These are phyloP conservation scores for Motacilla alba DNA, from an alignment of 2,113 vertebrate genomes.

Conservation along the genomic window DNA sequence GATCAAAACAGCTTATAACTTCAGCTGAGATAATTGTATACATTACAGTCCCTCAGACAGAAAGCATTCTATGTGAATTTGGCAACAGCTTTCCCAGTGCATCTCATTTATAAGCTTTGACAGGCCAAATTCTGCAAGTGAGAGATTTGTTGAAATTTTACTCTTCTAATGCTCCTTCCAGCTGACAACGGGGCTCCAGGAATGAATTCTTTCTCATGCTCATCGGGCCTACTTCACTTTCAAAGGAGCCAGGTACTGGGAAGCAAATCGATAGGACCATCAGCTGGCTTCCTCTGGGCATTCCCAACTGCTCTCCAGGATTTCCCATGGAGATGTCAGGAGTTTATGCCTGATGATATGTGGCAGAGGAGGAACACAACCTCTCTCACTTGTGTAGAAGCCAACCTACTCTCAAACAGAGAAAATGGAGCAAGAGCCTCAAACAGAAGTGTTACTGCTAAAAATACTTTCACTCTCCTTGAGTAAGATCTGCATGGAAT, in stretches of 20 bases:
- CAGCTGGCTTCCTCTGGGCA: not conserved
- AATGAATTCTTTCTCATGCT: not conserved
- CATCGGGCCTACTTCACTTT: not conserved
- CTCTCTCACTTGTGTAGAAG: not conserved
- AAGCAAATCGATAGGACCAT: not conserved
- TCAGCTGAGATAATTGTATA: not conserved
- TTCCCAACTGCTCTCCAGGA: not conserved
- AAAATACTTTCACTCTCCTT: not conserved
- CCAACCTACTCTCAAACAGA: not conserved
- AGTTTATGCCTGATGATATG: fast-evolving
- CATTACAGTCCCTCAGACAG: not conserved
- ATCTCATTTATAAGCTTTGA: not conserved
- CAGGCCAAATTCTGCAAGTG: not conserved
- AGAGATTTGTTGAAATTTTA: not conserved
- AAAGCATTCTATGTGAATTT: not conserved
- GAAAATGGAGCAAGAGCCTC: not conserved
- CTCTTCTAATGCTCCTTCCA: not conserved
- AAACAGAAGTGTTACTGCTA: not conserved
- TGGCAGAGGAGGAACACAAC: not conserved
- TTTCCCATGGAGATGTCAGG: not conserved
- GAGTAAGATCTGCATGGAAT: not conserved
- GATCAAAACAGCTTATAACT: not conserved
- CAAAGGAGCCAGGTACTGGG: not conserved
- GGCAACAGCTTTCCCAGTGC: not conserved
- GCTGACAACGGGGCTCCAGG: not conserved